A percentile compares a stretch with the other conserved stretches of the same genome.
Evolutionary conservation across 1,140 invertebrate species (phyloP).

Genomic region (Probaryconus sp.): DNA sequence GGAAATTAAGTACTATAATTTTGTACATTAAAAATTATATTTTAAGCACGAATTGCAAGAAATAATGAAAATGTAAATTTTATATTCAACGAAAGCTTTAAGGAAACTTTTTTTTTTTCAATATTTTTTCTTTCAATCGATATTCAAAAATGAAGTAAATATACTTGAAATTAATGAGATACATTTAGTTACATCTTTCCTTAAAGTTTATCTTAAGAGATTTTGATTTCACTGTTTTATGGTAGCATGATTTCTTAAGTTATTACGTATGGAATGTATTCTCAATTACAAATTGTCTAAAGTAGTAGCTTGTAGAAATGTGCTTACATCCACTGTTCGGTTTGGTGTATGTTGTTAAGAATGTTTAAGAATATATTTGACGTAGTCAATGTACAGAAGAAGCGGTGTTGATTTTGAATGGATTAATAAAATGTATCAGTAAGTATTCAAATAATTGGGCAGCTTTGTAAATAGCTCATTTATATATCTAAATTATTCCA

Average conservation of each 20-base stretch:
- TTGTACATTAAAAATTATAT: no score
- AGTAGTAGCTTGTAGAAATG: constrained; percentile 23
- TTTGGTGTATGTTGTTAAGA: constrained; percentile 35
- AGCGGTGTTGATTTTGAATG: constrained; percentile 25
- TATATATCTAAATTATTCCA: constrained; percentile 29
- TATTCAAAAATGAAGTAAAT: no score
- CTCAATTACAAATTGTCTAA: constrained; percentile 1
- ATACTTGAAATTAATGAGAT: no score
- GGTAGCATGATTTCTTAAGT: constrained; percentile 29
- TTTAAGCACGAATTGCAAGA: no score
- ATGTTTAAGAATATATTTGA: constrained; percentile 36
- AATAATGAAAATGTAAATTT: no score
- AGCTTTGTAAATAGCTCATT: constrained; percentile 49
- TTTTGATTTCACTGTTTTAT: constrained; percentile 55
- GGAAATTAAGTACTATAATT: no score
- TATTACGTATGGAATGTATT: constrained; percentile 9
- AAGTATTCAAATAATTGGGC: constrained; percentile 34
- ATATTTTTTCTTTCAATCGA: no score
- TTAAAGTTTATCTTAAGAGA: constrained; percentile 12
- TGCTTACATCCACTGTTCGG: constrained; percentile 14
- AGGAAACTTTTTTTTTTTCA: no score
- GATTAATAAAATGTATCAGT: constrained; percentile 28
- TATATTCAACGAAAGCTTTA: no score
- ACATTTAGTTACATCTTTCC: no score
- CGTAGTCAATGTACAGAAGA: constrained; percentile 24